A percentile compares a stretch with the other conserved stretches of the same genome.
phyloP scores from a whole-genome alignment of 2,888 invertebrate species.

The Clostera curtula region DNA sequence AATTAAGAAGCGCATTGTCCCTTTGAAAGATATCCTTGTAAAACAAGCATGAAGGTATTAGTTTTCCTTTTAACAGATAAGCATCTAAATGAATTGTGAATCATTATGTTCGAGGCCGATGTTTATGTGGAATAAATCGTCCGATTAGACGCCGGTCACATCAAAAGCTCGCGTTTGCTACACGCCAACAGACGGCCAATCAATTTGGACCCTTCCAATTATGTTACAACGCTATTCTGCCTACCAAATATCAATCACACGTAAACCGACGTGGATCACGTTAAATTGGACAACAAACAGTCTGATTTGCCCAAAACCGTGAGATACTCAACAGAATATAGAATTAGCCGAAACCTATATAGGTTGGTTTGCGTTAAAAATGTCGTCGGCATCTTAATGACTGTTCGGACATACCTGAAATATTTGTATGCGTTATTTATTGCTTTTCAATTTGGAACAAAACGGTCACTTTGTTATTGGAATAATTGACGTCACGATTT shows the following conservation, averaged over 20 bases:
- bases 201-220: slow-evolving; percentile 28
- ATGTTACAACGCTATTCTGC: slow-evolving; percentile 12
- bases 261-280: slow-evolving; percentile 29
- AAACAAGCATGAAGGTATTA: slow-evolving; percentile 51
- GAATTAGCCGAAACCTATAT: slow-evolving; percentile 47
- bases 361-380: slow-evolving; percentile 41
- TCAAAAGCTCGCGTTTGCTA: slow-evolving; percentile 42
- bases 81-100: slow-evolving; percentile 64
- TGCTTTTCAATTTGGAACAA: slow-evolving; percentile 45
- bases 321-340: slow-evolving; percentile 42
- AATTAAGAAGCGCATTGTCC: too few relatives aligned
- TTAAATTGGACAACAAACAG: slow-evolving; percentile 23
- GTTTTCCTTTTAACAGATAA: slow-evolving; percentile 65
- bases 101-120: slow-evolving; percentile 46
- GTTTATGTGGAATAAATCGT: slow-evolving; percentile 64
- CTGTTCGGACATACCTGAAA: slow-evolving; percentile 50
- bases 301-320: slow-evolving; percentile 39
- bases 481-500: slow-evolving; percentile 46
- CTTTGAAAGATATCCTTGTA: too few relatives aligned
- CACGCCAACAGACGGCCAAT: slow-evolving; percentile 25
- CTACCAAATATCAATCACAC: slow-evolving; percentile 19
- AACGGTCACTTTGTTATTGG: slow-evolving; percentile 31
- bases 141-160: slow-evolving; percentile 45
- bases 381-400: slow-evolving; percentile 61
- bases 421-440: slow-evolving; percentile 60